Evolutionary conservation across 1,140 invertebrate genomes (phyloP).

Genomic region (Drosophila ficusphila): DNA sequence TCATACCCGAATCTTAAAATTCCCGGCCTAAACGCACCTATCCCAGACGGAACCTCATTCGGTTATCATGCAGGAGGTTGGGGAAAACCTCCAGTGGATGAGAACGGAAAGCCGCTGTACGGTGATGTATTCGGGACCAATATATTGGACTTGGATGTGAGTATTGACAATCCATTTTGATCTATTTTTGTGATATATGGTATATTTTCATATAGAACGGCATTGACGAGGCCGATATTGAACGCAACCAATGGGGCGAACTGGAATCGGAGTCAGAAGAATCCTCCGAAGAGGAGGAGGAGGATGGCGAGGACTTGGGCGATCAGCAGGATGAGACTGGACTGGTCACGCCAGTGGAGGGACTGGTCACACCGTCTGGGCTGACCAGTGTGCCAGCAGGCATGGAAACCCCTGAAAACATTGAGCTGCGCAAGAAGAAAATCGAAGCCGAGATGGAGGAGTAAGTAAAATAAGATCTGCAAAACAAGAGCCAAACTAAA

Average conservation of each 20-base stretch:
- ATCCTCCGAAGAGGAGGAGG: constrained; percentile 93
- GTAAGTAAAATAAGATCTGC: constrained; percentile 82
- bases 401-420: constrained; percentile 98
- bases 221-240: constrained; percentile 95
- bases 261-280: constrained; percentile 97
- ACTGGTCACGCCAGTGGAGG: constrained; percentile 92
- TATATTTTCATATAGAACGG: constrained; percentile 85
- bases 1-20: constrained; percentile 99
- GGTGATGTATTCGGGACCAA: constrained; percentile 98
- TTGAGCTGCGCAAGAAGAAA: constrained; percentile 98
- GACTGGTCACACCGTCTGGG: constrained; percentile 97
- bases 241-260: constrained; percentile 98
- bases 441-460: constrained; percentile 99
- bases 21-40: constrained; percentile 96
- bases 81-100: constrained; percentile 99
- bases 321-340: constrained; percentile 89
- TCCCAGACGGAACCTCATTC: constrained; percentile 98
- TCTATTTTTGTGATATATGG: background rate
- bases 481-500: background rate
- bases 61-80: constrained; percentile 99
- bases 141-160: constrained; percentile 87
- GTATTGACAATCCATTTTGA: constrained; percentile 4
- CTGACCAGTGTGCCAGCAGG: constrained; percentile 97
- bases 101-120: constrained; percentile 98
- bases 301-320: constrained; percentile 89